Percentiles rank a stretch among this genome's conserved stretches.
Evolutionary conservation across 2,888 invertebrate species (phyloP).

Genomic region (Apocheima hispidaria): DNA sequence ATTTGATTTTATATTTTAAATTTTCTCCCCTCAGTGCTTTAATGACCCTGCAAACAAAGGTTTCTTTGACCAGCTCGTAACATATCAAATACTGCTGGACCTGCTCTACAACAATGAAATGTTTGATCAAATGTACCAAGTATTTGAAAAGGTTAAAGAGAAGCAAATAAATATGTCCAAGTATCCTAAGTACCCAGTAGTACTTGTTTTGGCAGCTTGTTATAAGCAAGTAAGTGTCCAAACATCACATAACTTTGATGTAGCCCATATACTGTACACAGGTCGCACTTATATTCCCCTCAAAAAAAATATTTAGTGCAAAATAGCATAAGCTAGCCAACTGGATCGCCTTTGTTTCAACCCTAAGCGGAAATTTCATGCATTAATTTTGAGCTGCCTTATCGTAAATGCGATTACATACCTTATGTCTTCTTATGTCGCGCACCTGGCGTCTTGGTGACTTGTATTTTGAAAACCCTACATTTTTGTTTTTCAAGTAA

Average conservation of each 20-base stretch:
- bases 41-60: slow-evolving; percentile 86
- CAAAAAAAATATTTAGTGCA: too few species aligned
- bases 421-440: too few species aligned
- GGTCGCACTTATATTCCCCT: too few species aligned
- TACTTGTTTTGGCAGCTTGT: slow-evolving; percentile 89
- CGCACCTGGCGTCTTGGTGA: too few species aligned
- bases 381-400: too few species aligned
- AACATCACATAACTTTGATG: neutral
- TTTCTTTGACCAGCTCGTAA: slow-evolving; percentile 90
- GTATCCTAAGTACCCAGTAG: slow-evolving; percentile 89
- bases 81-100: slow-evolving; percentile 90
- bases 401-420: too few species aligned
- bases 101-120: slow-evolving; percentile 88
- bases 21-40: slow-evolving; percentile 82
- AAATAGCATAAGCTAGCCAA: too few species aligned
- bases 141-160: slow-evolving; percentile 87
- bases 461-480: too few species aligned
- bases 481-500: too few species aligned
- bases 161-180: slow-evolving; percentile 88
- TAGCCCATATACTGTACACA: neutral
- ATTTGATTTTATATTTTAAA: too few species aligned
- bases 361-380: too few species aligned
- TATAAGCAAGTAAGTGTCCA: slow-evolving; percentile 89
- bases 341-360: too few species aligned
- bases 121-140: slow-evolving; percentile 88